These are phyloP conservation scores for Microctenopoma stevenorrisi DNA, from an alignment of 2,797 vertebrate genomes.

Conservation along the genomic window DNA sequence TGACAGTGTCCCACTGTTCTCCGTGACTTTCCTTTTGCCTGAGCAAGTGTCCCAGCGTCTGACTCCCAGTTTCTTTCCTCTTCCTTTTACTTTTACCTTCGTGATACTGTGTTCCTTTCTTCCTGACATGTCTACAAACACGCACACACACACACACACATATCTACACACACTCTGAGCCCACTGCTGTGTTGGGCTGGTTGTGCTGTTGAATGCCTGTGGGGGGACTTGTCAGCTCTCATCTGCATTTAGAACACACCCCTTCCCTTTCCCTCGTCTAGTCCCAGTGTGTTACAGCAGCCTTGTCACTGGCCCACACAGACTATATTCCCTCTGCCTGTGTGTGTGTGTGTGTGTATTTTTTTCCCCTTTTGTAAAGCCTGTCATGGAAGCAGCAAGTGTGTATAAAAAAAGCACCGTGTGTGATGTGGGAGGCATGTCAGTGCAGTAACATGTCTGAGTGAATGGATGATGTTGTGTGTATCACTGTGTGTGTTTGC, in stretches of 20 bases:
- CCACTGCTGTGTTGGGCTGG: conserved; percentile 19
- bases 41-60: too few relatives aligned
- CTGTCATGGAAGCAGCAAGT: conserved; percentile 20
- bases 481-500: conserved; percentile 3
- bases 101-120: too few relatives aligned
- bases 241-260: conserved; percentile 49
- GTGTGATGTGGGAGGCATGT: conserved; percentile 8
- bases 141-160: background rate
- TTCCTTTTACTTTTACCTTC: background rate
- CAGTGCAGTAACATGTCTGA: background rate
- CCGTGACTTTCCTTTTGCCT: too few relatives aligned
- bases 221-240: conserved; percentile 60
- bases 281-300: conserved; percentile 39
- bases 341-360: background rate
- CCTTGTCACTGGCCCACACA: conserved; percentile 52
- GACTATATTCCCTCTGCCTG: conserved; percentile 16
- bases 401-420: background rate
- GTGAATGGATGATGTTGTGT: background rate
- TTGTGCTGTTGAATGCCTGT: conserved; percentile 34
- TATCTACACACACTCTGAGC: background rate
- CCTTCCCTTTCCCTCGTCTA: conserved; percentile 21
- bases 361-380: conserved; percentile 3
- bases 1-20: too few relatives aligned
- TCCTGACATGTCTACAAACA: too few relatives aligned
- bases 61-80: background rate